Conservation (phyloP, 2,797 vertebrate genomes). For the Gymnocypris eckloni region DNA sequence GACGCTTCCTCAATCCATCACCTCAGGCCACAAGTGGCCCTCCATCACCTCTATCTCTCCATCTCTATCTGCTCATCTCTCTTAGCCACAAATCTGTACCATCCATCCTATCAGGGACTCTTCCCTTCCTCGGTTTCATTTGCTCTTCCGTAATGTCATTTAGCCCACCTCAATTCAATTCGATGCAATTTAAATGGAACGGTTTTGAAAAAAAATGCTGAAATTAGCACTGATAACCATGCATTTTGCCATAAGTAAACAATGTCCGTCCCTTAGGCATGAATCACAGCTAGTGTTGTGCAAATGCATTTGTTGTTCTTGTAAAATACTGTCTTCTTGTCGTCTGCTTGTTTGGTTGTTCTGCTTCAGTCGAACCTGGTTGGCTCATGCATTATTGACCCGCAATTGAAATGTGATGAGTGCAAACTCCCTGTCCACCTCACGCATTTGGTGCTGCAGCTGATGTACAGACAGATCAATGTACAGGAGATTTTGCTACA, state of each 20-base stretch:
- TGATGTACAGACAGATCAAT: constrained; percentile 27
- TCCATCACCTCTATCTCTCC: constrained; percentile 28
- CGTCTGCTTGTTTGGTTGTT: constrained; percentile 38
- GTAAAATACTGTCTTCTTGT: constrained; percentile 5
- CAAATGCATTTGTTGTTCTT: constrained; percentile 30
- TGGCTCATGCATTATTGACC: constrained; percentile 63
- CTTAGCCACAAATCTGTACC: constrained; percentile 38
- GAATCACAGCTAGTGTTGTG: neutral
- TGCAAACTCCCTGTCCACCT: constrained; percentile 38
- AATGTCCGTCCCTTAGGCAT: neutral
- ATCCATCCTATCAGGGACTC: constrained; percentile 3
- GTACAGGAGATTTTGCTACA: constrained; percentile 22
- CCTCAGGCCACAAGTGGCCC: constrained; percentile 36
- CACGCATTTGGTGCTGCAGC: constrained; percentile 29
- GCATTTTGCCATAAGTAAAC: constrained; percentile 7
- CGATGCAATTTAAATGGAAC: constrained; percentile 32
- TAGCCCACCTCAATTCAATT: constrained; percentile 39
- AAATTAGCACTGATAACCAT: constrained; percentile 9
- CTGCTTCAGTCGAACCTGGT: constrained; percentile 39
- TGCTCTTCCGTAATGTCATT: constrained; percentile 39
- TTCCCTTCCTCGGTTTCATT: constrained; percentile 38
- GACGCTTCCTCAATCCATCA: constrained; percentile 54
- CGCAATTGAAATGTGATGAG: constrained; percentile 63
- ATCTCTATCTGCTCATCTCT: constrained; percentile 35
- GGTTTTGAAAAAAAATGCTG: constrained; percentile 19